A percentile compares a stretch with the other conserved stretches of the same genome.
phyloP scores from a whole-genome alignment of 2,888 invertebrate genomes.

The Actias luna region DNA sequence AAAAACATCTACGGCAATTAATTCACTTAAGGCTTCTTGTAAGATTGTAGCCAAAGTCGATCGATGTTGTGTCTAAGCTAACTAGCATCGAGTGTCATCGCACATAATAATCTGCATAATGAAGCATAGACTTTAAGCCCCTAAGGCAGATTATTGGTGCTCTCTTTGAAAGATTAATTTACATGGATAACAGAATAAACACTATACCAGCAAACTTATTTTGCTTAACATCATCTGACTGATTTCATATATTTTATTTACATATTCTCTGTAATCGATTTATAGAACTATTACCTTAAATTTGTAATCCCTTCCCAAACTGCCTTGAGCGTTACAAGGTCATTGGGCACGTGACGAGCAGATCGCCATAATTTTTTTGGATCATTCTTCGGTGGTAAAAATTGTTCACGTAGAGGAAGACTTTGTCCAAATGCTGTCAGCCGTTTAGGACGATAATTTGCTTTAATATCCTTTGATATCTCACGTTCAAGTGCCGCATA shows the following conservation, averaged over 20 bases:
- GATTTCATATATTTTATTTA: too few species aligned
- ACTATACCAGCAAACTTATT: not conserved
- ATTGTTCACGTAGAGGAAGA: constrained; percentile 69
- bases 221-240: not conserved
- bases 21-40: not conserved
- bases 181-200: not conserved
- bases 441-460: constrained; percentile 59
- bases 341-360: constrained; percentile 78
- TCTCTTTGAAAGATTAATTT: not conserved
- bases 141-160: not conserved
- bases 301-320: constrained; percentile 85
- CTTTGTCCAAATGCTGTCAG: constrained; percentile 73
- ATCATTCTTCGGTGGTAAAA: constrained; percentile 74
- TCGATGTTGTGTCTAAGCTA: not conserved
- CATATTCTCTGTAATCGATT: too few species aligned
- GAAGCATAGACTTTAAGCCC: not conserved
- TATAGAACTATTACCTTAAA: constrained; percentile 60
- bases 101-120: not conserved
- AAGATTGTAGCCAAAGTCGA: not conserved
- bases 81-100: not conserved
- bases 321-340: constrained; percentile 82
- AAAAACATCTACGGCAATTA: not conserved
- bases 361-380: constrained; percentile 80
- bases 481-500: constrained; percentile 60
- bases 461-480: constrained; percentile 72